Evolutionary conservation across 2,888 invertebrate genomes (phyloP).

Genomic region (Argynnis bischoffii): DNA sequence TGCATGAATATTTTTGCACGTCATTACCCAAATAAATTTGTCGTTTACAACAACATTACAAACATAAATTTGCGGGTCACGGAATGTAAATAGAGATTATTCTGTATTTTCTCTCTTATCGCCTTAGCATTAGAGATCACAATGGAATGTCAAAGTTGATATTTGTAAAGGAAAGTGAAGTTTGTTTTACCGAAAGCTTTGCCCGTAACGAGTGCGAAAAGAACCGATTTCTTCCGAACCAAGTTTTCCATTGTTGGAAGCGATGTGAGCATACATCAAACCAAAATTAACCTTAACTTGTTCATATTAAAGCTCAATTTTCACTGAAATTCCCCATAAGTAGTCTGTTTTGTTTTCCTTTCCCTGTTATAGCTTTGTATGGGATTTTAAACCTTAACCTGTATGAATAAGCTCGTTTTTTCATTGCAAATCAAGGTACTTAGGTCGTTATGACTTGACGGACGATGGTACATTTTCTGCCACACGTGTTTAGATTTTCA

Average conservation of each 20-base stretch:
- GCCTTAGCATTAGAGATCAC: slow-evolving; percentile 27
- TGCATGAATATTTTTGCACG: slow-evolving; percentile 51
- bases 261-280: slow-evolving; percentile 25
- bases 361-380: slow-evolving; percentile 8
- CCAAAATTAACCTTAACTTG: not conserved
- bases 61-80: slow-evolving; percentile 37
- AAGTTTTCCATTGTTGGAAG: slow-evolving; percentile 53
- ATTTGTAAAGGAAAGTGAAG: slow-evolving; percentile 33
- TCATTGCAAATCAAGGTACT: slow-evolving; percentile 13
- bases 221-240: slow-evolving; percentile 50
- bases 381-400: slow-evolving; percentile 27
- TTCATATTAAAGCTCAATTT: slow-evolving; percentile 41
- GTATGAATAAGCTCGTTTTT: slow-evolving; percentile 27
- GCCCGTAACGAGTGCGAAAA: slow-evolving; percentile 49
- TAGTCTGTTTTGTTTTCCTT: slow-evolving; percentile 33
- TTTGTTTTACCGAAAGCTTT: slow-evolving; percentile 47
- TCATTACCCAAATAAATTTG: slow-evolving; percentile 56
- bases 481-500: slow-evolving; percentile 69
- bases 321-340: slow-evolving; percentile 30
- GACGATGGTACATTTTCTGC: slow-evolving; percentile 47
- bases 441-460: slow-evolving; percentile 35
- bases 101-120: slow-evolving; percentile 17
- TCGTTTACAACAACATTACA: slow-evolving; percentile 41
- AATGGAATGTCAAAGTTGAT: slow-evolving; percentile 13
- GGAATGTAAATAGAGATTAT: slow-evolving; percentile 28